Evolutionary conservation across 2,888 invertebrate genomes (phyloP), one percentile per base, ranked within the genome.

Genomic region (Phania funesta): DNA sequence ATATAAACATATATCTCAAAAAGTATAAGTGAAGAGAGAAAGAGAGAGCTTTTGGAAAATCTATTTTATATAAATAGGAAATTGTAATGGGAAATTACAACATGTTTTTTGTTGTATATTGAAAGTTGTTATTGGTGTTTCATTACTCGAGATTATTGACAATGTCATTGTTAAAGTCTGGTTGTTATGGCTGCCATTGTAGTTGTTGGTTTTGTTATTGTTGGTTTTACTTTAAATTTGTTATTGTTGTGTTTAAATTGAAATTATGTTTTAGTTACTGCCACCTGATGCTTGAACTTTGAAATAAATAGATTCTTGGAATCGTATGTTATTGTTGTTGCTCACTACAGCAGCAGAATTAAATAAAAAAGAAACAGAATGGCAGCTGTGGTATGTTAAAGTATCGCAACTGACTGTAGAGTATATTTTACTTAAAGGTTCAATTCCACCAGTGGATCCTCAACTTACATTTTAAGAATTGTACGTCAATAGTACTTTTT

Each of bases 1-100:
- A 20, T 2, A 24, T 56, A 44, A 67, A 29, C 20, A n/a, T 38
- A 32, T 32, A 54, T 35, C 46, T 13, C 60, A 11, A 56, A 75
- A 35, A 16, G 7, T 32, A n/a, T 24, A 56, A 38, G n/a, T 44
- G 16, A 41, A 18, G 8, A 26, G 22, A 24, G 48, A 41, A 35
- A 16, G 3, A 44, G 18, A 13, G 41, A 20, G 56, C n/a, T n/a
- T n/a, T n/a, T n/a, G 29, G 24, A 46, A 60, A 35, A 71, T 20
- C 50, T 60, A 64, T 75, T 73, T 73, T 54, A 46, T 75, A 70
- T 41, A 60, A 77, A 67, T 44, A 78, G 78, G 82, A 82, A 75
- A 78, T 78, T 78, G 78, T 78, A 52, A 78, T 52, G 48, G 78
- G 70, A 78, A 82, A 82, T 82, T 77, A 82, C 78, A 78, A 65